These are phyloP conservation scores for Drosophila chauvacae DNA, from an alignment of 1,140 invertebrate genomes.

Conservation along the genomic window DNA sequence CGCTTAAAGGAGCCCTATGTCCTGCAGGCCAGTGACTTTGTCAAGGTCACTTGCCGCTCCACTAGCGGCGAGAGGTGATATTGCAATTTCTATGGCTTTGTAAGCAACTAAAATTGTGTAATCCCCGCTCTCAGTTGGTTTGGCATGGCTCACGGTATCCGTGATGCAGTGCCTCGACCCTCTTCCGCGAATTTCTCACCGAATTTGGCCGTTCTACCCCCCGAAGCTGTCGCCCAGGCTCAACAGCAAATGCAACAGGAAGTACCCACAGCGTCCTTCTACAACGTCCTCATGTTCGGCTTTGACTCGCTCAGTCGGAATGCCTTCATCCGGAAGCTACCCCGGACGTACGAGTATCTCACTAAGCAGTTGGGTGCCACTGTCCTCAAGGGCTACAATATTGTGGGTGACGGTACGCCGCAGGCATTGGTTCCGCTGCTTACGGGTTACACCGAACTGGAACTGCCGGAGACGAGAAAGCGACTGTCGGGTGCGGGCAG, in stretches of 20 bases:
- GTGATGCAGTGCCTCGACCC: constrained; percentile 67
- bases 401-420: constrained; percentile 97
- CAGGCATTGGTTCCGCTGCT: constrained; percentile 96
- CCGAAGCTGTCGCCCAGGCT: constrained; percentile 60
- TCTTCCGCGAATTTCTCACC: constrained; percentile 46
- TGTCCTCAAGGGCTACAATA: constrained; percentile 94
- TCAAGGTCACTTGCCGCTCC: constrained; percentile 86
- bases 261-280: constrained; percentile 53
- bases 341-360: constrained; percentile 92
- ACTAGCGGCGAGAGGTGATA: constrained; percentile 85
- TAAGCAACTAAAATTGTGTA: neutral
- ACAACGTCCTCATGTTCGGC: constrained; percentile 94
- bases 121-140: constrained; percentile 53
- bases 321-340: constrained; percentile 94
- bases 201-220: constrained; percentile 59
- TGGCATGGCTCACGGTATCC: constrained; percentile 79
- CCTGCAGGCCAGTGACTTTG: constrained; percentile 88
- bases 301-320: constrained; percentile 96
- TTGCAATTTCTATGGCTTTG: neutral
- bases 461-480: constrained; percentile 94
- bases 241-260: constrained; percentile 62
- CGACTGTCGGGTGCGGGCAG: constrained; percentile 87
- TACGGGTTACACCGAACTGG: constrained; percentile 94
- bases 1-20: constrained; percentile 87
- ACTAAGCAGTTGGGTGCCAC: constrained; percentile 88